Base-by-base conservation (phyloP, 2,888 invertebrate genomes). In the Thelaira solivaga region DNA sequence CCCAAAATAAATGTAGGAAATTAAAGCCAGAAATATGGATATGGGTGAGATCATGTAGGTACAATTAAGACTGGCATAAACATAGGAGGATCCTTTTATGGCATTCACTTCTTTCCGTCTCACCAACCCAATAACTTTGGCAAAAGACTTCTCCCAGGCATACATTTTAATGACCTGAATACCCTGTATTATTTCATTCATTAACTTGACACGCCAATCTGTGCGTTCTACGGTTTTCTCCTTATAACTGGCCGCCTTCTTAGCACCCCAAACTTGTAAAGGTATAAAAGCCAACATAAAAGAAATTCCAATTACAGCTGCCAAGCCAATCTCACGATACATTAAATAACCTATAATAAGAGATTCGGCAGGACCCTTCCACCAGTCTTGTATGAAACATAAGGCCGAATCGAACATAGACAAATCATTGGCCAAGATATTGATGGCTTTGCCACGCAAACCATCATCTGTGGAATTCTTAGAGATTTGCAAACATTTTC, bases 381-480 rank as follows among this genome's bases (percentile, higher is more conserved):
- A 97, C 39, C 97, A 90, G 87, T 96, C 97, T 26, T 97, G 97
- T 5, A 97, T 90, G 86, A 97, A 95, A 81, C 96, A 92, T 65
- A 96, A 92, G 10, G 95, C 95, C 86, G 96, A 92, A 87, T 99
- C 98, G 88, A 98, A 97, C 61, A 95, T 92, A 83, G 95, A 95
- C 80, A 98, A 96, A 88, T 99, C 98, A 86, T 98, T 99, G 1
- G 98, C 97, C 75, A 99, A 90, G 11, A 98, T 91, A 88, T 98
- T 98, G 29, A 98, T 96, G 73, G 92, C 92, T 78, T 92, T 91
- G 0, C 90, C 97, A 83, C 92, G 95, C 88, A 90, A 94, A 0
- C 97, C 97, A 86, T 96, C 93, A 6, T 94, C 94, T 55, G 97
- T 90, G 0, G 97, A 95, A 3, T 93, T 93, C 87, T 95, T 94